Percentiles rank a stretch among this genome's conserved stretches.
phyloP scores from a whole-genome alignment of 2,113 vertebrate species.

The Dasypus novemcinctus region DNA sequence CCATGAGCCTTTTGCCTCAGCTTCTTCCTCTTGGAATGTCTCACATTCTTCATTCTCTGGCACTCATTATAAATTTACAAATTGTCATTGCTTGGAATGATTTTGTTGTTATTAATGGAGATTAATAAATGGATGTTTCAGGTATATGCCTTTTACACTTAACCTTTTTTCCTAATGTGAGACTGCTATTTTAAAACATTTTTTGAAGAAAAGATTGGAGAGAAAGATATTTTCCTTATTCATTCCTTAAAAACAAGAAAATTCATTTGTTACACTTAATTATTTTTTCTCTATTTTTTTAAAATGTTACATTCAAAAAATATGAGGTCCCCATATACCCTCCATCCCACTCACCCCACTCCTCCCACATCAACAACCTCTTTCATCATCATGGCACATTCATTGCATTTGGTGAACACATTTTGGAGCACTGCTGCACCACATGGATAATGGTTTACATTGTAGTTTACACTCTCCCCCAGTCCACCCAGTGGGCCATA shows the following conservation, averaged over 20 bases:
- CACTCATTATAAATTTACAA: background rate
- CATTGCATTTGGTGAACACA: no score
- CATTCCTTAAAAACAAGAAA: constrained; percentile 19
- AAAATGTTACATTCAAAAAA: no score
- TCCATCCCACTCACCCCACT: no score
- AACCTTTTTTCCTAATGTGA: background rate
- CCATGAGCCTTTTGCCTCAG: background rate
- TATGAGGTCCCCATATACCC: no score
- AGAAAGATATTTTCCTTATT: background rate
- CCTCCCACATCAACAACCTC: no score
- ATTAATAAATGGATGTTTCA: background rate
- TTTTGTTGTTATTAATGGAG: background rate
- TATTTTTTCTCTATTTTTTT: no score
- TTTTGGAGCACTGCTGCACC: no score
- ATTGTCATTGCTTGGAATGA: background rate
- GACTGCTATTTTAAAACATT: background rate
- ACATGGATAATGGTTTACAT: no score
- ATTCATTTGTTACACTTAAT: background rate
- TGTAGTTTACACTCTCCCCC: no score
- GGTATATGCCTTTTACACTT: background rate
- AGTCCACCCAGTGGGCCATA: no score
- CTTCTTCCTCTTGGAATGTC: background rate
- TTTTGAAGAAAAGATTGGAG: background rate
- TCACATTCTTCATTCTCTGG: background rate
- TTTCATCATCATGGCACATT: no score